A percentile compares a stretch with the other conserved stretches of the same genome.
These are phyloP conservation scores for Protodeltote pygarga DNA, from an alignment of 2,888 invertebrate genomes.

Conservation along the genomic window DNA sequence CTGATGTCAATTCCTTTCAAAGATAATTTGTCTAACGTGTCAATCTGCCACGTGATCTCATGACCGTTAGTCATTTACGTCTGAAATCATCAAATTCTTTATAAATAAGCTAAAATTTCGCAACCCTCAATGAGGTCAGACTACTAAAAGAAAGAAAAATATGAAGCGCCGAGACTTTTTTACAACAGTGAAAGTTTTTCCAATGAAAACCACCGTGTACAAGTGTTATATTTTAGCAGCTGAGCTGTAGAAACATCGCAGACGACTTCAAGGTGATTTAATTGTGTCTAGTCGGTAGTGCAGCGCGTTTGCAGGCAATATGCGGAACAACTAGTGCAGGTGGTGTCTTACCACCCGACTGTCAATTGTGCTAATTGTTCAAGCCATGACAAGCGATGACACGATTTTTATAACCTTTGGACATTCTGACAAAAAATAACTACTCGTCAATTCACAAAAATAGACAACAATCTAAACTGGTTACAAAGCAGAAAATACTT, in stretches of 20 bases:
- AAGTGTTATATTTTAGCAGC: background rate
- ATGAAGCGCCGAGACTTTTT: constrained; percentile 6
- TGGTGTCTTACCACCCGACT: constrained; percentile 1
- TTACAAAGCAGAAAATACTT: background rate
- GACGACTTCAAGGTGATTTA: constrained; percentile 22
- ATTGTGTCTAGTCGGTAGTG: constrained; percentile 1
- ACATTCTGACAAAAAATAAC: constrained; percentile 8
- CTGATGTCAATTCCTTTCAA: constrained; percentile 12
- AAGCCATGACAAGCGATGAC: too few species aligned
- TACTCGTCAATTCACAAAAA: too few species aligned
- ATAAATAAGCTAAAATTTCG: constrained; percentile 3
- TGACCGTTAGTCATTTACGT: constrained; percentile 3
- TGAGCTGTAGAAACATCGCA: constrained; percentile 1
- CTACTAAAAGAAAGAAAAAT: constrained; percentile 16
- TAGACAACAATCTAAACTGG: background rate
- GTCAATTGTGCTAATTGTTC: constrained; percentile 6
- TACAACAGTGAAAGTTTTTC: constrained; percentile 37
- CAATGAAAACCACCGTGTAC: constrained; percentile 32
- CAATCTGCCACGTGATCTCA: constrained; percentile 5
- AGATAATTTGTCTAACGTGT: background rate
- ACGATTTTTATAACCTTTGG: background rate
- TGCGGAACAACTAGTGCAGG: constrained; percentile 7
- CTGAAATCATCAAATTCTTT: constrained; percentile 2
- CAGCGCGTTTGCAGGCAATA: constrained; percentile 1
- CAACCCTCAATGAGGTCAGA: constrained; percentile 27